Evolutionary conservation across 2,797 vertebrate genomes (phyloP), one percentile per base, ranked within the genome.

Genomic region (Atherinosoma microstoma): DNA sequence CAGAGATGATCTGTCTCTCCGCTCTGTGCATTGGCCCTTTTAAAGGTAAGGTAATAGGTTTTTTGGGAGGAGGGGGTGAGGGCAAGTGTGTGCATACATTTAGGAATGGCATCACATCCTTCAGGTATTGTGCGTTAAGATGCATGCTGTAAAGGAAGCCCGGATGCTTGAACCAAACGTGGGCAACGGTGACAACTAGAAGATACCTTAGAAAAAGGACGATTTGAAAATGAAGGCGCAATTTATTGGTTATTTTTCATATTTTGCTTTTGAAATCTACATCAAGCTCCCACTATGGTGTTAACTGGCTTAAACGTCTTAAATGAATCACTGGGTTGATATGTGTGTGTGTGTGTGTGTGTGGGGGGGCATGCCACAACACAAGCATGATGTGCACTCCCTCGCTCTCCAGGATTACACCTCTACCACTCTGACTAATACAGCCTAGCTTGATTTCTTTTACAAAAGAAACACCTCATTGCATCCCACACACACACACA

Each of bases 41-140:
- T 91, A 91, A 92, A 76, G 70, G 76, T 67, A 89, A 80, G 84
- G 89, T 93, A 92, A 94, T 92, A 82, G 88, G 83, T 89, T 93
- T 93, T 70, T 62, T 47, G 3, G n/a, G 45, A 49, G 74, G 62
- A 63, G 63, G 85, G 82, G 74, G 86, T 27, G 68, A 76, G 67
- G 57, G 57, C 58, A 56, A 79, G 71, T 73, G 72, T 91, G 87
- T 47, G 67, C 54, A 63, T 66, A 88, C 86, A 84, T 91, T 90
- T 81, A 35, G 51, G 69, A 82, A 74, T 54, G 6, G 82, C 75
- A 83, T 92, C 84, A 86, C 74, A 84, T 88, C 78, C 70, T 84
- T 78, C 86, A 90, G 87, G 85, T 90, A 76, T 68, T 66, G 32
- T 30, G 72, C 71, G 66, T 76, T 42, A 57, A 74, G 64, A 74